Conservation (phyloP, 2,113 vertebrate genomes). For the Megalops atlanticus region DNA sequence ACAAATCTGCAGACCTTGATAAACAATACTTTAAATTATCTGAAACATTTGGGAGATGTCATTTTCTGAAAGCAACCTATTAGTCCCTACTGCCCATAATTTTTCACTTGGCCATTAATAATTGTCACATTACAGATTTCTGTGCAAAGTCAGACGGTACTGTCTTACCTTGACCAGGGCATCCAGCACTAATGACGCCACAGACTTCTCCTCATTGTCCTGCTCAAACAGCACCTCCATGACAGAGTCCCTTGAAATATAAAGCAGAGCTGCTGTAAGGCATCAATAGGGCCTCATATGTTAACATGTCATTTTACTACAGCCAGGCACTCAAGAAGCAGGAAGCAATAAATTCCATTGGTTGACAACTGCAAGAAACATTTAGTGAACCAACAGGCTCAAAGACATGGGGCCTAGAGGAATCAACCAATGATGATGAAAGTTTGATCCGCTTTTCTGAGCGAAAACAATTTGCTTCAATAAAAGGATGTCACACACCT, state of each 20-base stretch:
- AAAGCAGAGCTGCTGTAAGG: neutral
- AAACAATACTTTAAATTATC: neutral
- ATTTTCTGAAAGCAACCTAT: neutral
- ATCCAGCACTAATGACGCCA: constrained; percentile 92
- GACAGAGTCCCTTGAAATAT: constrained; percentile 82
- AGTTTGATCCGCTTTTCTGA: too few relatives aligned
- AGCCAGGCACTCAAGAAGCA: neutral
- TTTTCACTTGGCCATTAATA: neutral
- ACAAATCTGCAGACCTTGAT: too few relatives aligned
- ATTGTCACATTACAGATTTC: too few relatives aligned
- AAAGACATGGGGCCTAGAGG: neutral
- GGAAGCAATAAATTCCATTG: neutral
- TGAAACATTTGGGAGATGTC: neutral
- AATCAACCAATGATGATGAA: too few relatives aligned
- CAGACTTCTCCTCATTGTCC: constrained; percentile 96
- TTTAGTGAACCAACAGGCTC: neutral
- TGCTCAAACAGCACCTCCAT: constrained; percentile 96
- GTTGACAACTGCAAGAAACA: neutral
- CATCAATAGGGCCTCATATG: neutral
- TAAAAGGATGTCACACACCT: neutral
- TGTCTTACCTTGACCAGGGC: constrained; percentile 85
- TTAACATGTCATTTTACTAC: neutral
- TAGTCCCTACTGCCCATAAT: neutral
- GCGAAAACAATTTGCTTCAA: too few relatives aligned
- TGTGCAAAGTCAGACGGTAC: too few relatives aligned